phyloP scores from a whole-genome alignment of 1,140 invertebrate genomes.

The Brachionus plicatilis region DNA sequence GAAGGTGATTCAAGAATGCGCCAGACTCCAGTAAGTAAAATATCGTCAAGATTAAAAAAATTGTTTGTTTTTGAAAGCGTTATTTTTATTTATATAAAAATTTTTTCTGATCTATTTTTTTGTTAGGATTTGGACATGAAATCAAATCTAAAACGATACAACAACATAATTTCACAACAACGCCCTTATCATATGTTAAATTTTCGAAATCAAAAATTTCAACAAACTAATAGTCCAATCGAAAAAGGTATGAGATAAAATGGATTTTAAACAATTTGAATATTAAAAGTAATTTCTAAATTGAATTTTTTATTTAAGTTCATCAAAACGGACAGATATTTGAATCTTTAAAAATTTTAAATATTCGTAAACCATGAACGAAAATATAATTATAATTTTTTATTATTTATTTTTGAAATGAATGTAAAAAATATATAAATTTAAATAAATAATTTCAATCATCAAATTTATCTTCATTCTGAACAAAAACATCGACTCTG shows the following conservation, averaged over 20 bases:
- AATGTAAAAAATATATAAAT: neutral
- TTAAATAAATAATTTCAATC: neutral
- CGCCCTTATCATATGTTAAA: neutral
- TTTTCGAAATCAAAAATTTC: neutral
- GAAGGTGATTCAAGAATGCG: neutral
- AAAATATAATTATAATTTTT: neutral
- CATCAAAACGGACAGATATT: neutral
- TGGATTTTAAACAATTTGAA: neutral
- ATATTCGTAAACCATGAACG: neutral
- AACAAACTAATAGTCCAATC: neutral
- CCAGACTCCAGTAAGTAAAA: neutral
- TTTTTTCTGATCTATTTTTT: neutral
- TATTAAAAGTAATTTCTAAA: neutral
- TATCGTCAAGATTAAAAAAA: neutral
- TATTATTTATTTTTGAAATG: neutral
- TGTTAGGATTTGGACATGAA: neutral
- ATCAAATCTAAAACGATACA: neutral
- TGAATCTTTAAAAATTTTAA: neutral
- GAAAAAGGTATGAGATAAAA: neutral
- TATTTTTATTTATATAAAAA: too few relatives aligned
- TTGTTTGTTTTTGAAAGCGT: neutral
- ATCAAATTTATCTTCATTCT: constrained; percentile 11
- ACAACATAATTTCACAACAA: neutral
- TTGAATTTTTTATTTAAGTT: neutral
- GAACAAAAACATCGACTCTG: constrained; percentile 29